Conservation (phyloP, 2,113 vertebrate species). For the Dasyornis broadbenti region DNA sequence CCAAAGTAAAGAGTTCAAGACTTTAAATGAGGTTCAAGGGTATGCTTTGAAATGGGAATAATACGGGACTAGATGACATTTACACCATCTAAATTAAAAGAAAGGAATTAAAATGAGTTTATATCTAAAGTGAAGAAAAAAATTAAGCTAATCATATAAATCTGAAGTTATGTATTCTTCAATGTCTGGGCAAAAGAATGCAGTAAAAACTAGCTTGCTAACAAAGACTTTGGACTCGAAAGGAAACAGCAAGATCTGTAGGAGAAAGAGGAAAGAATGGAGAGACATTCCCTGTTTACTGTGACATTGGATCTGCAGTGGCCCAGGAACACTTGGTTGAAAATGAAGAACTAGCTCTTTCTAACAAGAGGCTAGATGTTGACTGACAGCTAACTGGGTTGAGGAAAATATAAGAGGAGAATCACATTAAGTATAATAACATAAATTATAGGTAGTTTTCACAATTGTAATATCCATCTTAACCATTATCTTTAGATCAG, state of each 20-base stretch:
- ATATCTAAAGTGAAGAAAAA: not conserved
- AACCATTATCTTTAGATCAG: not conserved
- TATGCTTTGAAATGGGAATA: not conserved
- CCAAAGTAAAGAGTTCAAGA: not conserved
- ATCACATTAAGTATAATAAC: not conserved
- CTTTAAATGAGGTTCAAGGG: not conserved
- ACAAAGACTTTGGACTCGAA: not conserved
- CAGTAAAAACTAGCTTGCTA: not conserved
- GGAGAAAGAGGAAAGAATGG: not conserved
- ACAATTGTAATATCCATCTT: not conserved
- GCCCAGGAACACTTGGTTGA: not conserved
- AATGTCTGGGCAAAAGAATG: not conserved
- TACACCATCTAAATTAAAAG: not conserved
- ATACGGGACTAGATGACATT: not conserved
- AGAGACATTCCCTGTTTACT: not conserved
- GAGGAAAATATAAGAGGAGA: not conserved
- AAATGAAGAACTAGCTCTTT: not conserved
- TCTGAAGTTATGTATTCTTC: not conserved
- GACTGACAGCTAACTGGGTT: not conserved
- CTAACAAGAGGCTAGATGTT: not conserved
- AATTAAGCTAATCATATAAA: not conserved
- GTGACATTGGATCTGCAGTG: not conserved
- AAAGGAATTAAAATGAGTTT: slow-evolving; percentile 14
- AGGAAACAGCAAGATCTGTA: not conserved
- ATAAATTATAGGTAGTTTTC: not conserved